Percentiles rank a stretch among this genome's conserved stretches.
Evolutionary conservation across 2,797 vertebrate species (phyloP).

Genomic region (Poecilia picta): DNA sequence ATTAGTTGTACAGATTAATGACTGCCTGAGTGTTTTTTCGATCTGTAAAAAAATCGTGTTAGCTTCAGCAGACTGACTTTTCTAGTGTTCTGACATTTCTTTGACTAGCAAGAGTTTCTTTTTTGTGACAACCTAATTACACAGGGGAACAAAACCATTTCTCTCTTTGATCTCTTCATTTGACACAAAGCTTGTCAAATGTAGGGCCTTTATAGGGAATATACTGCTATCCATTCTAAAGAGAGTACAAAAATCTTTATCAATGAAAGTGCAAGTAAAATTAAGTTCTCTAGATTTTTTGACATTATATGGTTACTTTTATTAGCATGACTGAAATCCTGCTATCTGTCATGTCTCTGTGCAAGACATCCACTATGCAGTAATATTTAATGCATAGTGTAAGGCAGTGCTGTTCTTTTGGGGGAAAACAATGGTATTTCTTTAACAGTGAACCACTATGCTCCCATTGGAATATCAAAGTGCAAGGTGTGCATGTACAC

Average conservation of each 20-base stretch:
- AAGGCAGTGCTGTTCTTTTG: not conserved
- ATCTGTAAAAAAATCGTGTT: not conserved
- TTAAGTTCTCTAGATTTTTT: not conserved
- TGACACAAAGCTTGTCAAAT: slow-evolving; percentile 15
- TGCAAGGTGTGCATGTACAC: not conserved
- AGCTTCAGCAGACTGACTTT: not conserved
- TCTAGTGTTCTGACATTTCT: not conserved
- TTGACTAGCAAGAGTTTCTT: slow-evolving; percentile 9
- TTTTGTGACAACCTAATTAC: slow-evolving; percentile 15
- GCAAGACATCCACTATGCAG: not conserved
- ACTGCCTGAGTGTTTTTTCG: not conserved
- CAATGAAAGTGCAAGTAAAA: slow-evolving; percentile 18
- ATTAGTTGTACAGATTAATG: not conserved
- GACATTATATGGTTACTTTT: not conserved
- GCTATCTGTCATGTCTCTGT: not conserved
- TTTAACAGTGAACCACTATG: not conserved
- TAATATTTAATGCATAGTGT: not conserved
- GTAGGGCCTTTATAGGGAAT: not conserved
- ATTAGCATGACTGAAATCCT: not conserved
- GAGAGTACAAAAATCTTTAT: slow-evolving; percentile 1
- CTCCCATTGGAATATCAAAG: not conserved
- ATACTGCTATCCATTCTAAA: not conserved
- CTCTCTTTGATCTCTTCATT: slow-evolving; percentile 14
- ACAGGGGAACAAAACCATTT: slow-evolving; percentile 6
- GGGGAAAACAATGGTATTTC: not conserved